Evolutionary conservation across 2,888 invertebrate genomes (phyloP).

Genomic region (Latrodectus elegans): DNA sequence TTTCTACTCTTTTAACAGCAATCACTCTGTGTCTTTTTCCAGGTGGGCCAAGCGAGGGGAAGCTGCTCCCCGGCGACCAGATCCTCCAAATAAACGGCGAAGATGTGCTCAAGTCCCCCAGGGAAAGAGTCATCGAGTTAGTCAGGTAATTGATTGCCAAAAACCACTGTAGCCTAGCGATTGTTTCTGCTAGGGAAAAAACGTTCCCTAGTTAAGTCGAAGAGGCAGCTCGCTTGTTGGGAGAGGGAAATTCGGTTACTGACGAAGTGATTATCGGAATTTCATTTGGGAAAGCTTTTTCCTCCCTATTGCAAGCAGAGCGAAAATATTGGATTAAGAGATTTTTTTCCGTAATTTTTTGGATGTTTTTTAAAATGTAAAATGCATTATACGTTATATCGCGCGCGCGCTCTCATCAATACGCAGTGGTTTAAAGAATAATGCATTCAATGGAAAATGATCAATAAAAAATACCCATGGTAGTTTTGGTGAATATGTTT

Average conservation of each 20-base stretch:
- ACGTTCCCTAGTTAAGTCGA: not conserved
- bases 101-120: conserved; percentile 89
- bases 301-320: not conserved
- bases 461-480: too few relatives aligned
- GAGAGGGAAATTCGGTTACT: conserved; percentile 21
- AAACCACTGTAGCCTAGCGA: not conserved
- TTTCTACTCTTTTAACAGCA: too few relatives aligned
- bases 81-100: conserved; percentile 92
- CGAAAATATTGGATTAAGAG: not conserved
- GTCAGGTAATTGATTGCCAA: conserved; percentile 77
- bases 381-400: too few relatives aligned
- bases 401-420: too few relatives aligned
- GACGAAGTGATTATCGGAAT: conserved; percentile 42
- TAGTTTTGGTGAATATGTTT: too few relatives aligned
- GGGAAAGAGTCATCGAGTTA: conserved; percentile 91
- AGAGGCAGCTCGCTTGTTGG: conserved; percentile 7
- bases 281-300: conserved; percentile 16
- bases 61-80: conserved; percentile 92
- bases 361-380: too few relatives aligned
- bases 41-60: conserved; percentile 92
- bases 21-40: conserved; percentile 49
- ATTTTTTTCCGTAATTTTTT: too few relatives aligned
- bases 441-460: too few relatives aligned
- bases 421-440: too few relatives aligned
- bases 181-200: not conserved